Evolutionary conservation across 2,888 invertebrate genomes (phyloP), one percentile per base, ranked within the genome.

Genomic region (Emmelina monodactyla): DNA sequence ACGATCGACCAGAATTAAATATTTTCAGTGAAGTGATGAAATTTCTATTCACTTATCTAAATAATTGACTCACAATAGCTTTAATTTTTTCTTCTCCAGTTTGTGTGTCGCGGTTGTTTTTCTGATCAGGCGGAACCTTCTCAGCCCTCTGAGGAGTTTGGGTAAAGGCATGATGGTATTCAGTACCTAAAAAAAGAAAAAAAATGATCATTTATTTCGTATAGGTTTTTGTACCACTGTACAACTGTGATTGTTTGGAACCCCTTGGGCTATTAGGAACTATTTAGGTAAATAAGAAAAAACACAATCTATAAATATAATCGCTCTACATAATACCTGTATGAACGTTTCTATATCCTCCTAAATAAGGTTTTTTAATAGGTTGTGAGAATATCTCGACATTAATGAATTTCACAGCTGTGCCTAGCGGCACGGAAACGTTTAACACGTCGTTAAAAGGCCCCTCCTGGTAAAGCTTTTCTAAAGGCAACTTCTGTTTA

Each of bases 111-210:
- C 88, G 71, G 42, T 82, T 83, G 35, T 63, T 80, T 52, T 81
- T 83, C 44, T 62, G 62, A 38, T 82, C 75, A 1, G 78, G 67
- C 0, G 80, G 78, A 28, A 83, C 45, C 48, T 79, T 83, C 41
- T 73, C 81, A 2, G 69, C 62, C 33, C 78, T 80, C 28, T 87
- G 87, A 0, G 85, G 86, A 3, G 94, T 94, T 73, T 95, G 94
- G 0, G 91, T 87, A 42, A 83, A 87, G 2, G 92, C 94, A 67
- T 96, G 89, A 49, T 91, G 86, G 58, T 88, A 95, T 50, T 88
- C 83, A 6, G 82, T 63, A 33, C 78, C 84, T 83, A 49, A 38
- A 54, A 62, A 15, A 32, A 37, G 16, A n/a, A n/a, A n/a, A n/a
- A n/a, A n/a, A n/a, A n/a, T n/a, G n/a, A n/a, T n/a, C n/a, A n/a